These are phyloP conservation scores for Aspidapion aeneum DNA, from an alignment of 2,888 invertebrate species.

Conservation along the genomic window DNA sequence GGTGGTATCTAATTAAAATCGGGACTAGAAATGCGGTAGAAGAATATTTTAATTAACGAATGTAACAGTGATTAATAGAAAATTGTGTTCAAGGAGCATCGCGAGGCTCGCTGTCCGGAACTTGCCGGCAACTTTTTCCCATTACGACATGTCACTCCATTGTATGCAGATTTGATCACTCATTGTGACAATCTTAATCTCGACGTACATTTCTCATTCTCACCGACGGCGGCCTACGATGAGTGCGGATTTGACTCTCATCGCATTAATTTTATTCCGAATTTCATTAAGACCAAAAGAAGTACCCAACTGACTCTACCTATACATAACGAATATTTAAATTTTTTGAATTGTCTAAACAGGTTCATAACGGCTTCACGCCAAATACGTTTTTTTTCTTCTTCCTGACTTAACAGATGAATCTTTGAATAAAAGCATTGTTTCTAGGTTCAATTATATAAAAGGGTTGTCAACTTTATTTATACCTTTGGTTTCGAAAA, in stretches of 20 bases:
- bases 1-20: constrained; percentile 22
- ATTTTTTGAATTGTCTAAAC: no score
- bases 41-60: constrained; percentile 50
- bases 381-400: no score
- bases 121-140: constrained; percentile 41
- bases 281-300: background rate
- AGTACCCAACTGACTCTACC: background rate
- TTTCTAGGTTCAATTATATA: no score
- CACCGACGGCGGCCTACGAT: background rate
- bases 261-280: background rate
- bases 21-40: constrained; percentile 42
- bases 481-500: no score
- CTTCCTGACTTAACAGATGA: no score
- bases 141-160: constrained; percentile 51
- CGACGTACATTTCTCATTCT: constrained; percentile 33
- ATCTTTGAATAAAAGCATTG: no score
- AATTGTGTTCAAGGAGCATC: constrained; percentile 46
- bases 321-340: background rate
- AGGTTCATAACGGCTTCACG: no score
- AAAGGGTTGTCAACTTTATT: no score
- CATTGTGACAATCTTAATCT: constrained; percentile 49
- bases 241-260: background rate
- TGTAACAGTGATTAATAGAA: constrained; percentile 49
- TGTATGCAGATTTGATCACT: constrained; percentile 49
- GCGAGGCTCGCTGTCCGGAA: constrained; percentile 41